Evolutionary conservation across 1,140 invertebrate genomes (phyloP), one percentile per base, ranked within the genome.

Genomic region (Philotrypesis tridentata): DNA sequence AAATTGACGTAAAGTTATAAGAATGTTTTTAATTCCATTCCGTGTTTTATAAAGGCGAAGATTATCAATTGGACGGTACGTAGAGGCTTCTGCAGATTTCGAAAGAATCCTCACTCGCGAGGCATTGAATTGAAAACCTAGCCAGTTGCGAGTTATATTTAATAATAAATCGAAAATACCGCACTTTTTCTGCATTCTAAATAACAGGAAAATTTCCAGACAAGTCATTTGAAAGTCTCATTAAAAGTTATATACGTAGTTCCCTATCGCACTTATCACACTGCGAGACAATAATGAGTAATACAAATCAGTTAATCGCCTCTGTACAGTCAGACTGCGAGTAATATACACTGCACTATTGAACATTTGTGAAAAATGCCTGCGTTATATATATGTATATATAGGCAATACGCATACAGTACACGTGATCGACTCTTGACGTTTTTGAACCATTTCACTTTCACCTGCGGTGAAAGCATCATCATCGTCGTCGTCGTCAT

Each of bases 381-480:
- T 65, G 6, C 27, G 63, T 5, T 2, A 21, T 9, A 27, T 17
- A 55, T 4, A 29, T 17, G n/a, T n/a, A n/a, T n/a, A n/a, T n/a
- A n/a, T n/a, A n/a, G n/a, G n/a, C n/a, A n/a, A n/a, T n/a, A n/a
- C n/a, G n/a, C n/a, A n/a, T n/a, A n/a, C n/a, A n/a, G n/a, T n/a
- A n/a, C n/a, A n/a, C n/a, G n/a, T n/a, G n/a, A n/a, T n/a, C n/a
- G n/a, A n/a, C n/a, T 4, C 17, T 37, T 17, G 17, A 37, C 23
- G 37, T 0, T 67, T 67, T 67, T 21, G 23, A 78, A 60, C 21
- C 25, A 61, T 61, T 79, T 79, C 31, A 33, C 77, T 79, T 79
- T 79, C 77, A 79, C 77, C 29, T n/a, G 0, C 21, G 21, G 77
- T 79, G 77, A 71, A 79, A 79, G 67, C 67, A 71, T 71, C 21